A percentile compares a stretch with the other conserved stretches of the same genome.
These are phyloP conservation scores for Drosophila pachea DNA, from an alignment of 1,140 invertebrate species.

Conservation along the genomic window DNA sequence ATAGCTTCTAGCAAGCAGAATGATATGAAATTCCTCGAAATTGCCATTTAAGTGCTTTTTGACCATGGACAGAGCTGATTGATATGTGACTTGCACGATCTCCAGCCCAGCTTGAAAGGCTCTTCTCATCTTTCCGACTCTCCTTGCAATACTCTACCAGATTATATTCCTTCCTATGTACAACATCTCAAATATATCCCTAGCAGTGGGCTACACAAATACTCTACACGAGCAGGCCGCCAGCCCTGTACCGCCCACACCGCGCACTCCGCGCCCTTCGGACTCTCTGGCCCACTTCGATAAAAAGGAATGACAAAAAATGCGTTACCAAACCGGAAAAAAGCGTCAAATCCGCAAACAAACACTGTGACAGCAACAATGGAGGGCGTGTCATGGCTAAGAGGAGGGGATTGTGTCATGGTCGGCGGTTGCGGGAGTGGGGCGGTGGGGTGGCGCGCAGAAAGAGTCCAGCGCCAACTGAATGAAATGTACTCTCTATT, in stretches of 20 bases:
- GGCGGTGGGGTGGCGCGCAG: background rate
- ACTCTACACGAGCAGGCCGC: background rate
- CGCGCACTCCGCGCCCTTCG: too few relatives aligned
- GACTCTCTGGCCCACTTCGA: background rate
- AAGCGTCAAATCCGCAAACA: slow-evolving; percentile 74
- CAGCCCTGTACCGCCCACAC: too few relatives aligned
- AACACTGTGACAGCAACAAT: slow-evolving; percentile 71
- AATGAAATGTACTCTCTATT: slow-evolving; percentile 78
- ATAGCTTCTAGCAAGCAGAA: too few relatives aligned
- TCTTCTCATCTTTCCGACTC: background rate
- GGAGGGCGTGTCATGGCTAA: slow-evolving; percentile 40
- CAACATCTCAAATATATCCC: background rate
- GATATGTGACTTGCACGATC: too few relatives aligned
- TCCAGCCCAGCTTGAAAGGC: too few relatives aligned
- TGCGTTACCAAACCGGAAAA: slow-evolving; percentile 62
- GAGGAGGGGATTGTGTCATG: background rate
- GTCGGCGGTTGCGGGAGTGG: background rate
- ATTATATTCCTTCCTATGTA: slow-evolving; percentile 9
- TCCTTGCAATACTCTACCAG: too few relatives aligned
- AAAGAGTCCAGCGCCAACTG: slow-evolving; percentile 47
- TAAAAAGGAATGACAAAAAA: slow-evolving; percentile 32
- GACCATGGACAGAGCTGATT: too few relatives aligned
- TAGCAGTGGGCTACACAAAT: slow-evolving; percentile 31
- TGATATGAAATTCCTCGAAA: too few relatives aligned
- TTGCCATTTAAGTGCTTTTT: too few relatives aligned